These are phyloP conservation scores for Edolisoma coerulescens DNA, from an alignment of 2,113 vertebrate genomes.

Conservation along the genomic window DNA sequence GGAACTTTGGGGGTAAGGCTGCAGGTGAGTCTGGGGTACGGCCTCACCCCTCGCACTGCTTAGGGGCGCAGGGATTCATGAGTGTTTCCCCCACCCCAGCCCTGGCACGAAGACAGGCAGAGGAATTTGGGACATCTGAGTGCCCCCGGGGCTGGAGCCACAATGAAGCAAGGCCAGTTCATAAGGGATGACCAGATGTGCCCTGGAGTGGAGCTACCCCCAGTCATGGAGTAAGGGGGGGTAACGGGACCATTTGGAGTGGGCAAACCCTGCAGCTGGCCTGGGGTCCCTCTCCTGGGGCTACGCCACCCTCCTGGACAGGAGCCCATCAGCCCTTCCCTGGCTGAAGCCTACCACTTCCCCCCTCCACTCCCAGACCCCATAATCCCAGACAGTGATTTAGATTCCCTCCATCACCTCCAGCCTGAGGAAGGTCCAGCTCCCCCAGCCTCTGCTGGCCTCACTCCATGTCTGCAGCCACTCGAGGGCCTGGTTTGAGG, in stretches of 20 bases:
- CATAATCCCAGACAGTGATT: rapidly evolving
- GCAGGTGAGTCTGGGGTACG: neutral
- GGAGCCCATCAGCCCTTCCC: neutral
- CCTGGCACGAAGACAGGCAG: neutral
- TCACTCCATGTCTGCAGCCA: rapidly evolving
- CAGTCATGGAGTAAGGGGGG: rapidly evolving
- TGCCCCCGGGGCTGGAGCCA: neutral
- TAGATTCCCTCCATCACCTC: neutral
- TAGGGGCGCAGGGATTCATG: no score
- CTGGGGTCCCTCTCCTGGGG: neutral
- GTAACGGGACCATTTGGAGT: rapidly evolving
- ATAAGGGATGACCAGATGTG: neutral
- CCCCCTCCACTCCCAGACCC: neutral
- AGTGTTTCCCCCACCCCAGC: rapidly evolving
- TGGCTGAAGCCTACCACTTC: neutral
- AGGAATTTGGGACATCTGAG: neutral
- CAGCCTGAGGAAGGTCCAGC: neutral
- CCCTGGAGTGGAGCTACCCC: neutral
- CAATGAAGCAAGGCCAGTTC: neutral
- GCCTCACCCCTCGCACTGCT: rapidly evolving
- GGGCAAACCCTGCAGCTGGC: neutral
- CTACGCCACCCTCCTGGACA: neutral
- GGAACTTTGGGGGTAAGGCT: neutral
- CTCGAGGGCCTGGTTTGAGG: neutral
- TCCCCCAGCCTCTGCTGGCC: neutral